A percentile compares a stretch with the other conserved stretches of the same genome.
Evolutionary conservation across 2,888 invertebrate species (phyloP).

Genomic region (Crocallis elinguaria): DNA sequence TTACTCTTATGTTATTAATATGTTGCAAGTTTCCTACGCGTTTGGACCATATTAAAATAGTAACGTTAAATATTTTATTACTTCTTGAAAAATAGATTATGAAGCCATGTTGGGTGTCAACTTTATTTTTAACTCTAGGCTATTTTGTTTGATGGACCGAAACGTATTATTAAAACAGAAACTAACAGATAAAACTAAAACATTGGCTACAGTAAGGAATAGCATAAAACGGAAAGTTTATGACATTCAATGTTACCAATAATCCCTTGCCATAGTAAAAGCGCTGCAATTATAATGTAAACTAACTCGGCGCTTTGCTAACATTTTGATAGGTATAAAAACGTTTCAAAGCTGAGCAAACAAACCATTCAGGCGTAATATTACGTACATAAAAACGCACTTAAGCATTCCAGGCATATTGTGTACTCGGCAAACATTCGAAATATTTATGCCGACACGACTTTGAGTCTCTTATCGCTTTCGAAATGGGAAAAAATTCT

Average conservation of each 20-base stretch:
- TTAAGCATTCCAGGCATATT: conserved; percentile 40
- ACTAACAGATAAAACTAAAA: neutral
- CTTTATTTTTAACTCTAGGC: neutral
- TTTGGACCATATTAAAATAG: neutral
- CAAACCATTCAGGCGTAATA: conserved; percentile 50
- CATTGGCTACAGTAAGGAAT: too few relatives aligned
- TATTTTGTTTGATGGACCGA: too few relatives aligned
- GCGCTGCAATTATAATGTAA: conserved; percentile 30
- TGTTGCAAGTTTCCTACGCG: neutral
- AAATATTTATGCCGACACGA: conserved; percentile 37
- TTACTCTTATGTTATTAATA: neutral
- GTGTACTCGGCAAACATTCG: conserved; percentile 35
- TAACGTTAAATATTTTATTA: neutral
- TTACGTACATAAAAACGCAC: conserved; percentile 50
- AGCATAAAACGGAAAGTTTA: too few relatives aligned
- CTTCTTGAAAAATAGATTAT: neutral
- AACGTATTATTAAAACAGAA: neutral
- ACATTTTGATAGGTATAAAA: conserved; percentile 49
- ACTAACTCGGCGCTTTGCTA: conserved; percentile 32
- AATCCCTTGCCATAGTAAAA: conserved; percentile 9
- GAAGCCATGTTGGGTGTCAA: neutral
- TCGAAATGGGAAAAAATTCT: conserved; percentile 24
- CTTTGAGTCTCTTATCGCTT: conserved; percentile 34
- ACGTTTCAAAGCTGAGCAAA: conserved; percentile 47
- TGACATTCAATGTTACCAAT: neutral